These are phyloP conservation scores for Cisticola juncidis DNA, from an alignment of 2,113 vertebrate species.

Conservation along the genomic window DNA sequence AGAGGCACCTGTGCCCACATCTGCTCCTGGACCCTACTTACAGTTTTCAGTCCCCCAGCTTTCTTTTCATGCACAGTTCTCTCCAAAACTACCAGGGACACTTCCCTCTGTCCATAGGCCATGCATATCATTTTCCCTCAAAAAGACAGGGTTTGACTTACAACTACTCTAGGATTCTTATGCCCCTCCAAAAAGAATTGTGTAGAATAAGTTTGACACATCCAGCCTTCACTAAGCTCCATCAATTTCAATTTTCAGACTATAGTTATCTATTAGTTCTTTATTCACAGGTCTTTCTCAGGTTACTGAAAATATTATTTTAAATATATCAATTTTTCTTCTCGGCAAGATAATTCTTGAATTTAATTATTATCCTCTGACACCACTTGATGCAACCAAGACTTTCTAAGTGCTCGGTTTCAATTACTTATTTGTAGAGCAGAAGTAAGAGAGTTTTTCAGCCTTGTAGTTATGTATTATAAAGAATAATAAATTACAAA, in stretches of 20 bases:
- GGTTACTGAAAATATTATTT: neutral
- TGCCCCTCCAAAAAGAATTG: neutral
- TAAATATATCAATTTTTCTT: neutral
- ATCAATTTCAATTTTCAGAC: neutral
- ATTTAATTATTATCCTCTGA: neutral
- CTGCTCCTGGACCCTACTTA: neutral
- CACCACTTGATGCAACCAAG: neutral
- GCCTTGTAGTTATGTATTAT: neutral
- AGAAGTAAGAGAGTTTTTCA: neutral
- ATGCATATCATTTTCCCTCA: neutral
- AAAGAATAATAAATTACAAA: neutral
- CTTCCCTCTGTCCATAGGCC: neutral
- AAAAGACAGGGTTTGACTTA: neutral
- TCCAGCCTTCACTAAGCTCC: neutral
- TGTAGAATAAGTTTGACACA: neutral
- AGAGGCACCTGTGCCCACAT: neutral
- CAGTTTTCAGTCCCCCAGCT: neutral
- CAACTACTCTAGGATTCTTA: neutral
- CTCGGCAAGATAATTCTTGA: neutral
- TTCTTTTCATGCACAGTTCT: neutral
- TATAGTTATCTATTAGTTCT: neutral
- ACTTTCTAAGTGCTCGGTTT: neutral
- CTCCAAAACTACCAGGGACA: neutral
- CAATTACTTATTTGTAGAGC: neutral
- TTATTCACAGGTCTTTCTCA: neutral